Base-by-base conservation (phyloP, 1,140 invertebrate species). In the Mycetomoellerius zeteki region DNA sequence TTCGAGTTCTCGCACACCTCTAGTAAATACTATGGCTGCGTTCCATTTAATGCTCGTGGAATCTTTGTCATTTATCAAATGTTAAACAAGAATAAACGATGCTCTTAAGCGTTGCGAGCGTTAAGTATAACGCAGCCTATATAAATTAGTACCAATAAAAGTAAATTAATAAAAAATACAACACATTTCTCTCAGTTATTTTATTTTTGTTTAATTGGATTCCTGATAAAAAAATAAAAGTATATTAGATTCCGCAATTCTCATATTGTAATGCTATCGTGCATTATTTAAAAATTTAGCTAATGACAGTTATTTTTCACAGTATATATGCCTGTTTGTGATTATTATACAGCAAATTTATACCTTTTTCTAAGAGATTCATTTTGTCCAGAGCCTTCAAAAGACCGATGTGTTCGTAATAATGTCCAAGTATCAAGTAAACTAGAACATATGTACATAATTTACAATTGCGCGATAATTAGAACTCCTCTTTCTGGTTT, bases 351-450 rank as follows among this genome's bases (percentile, higher is more conserved):
- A 91, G 73, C 73, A 21, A 81, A 89, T 90, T 91, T 90, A 91
- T 96, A 97, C 98, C 98, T 87, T 97, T 97, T 85, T 98, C 96
- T 60, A 99, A 96, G 1, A 99, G 96, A 52, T 98, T 97, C 93
- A 97, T 97, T 81, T 98, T 96, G 88, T 99, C 97, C 94, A 98
- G 96, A 21, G 97, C 98, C 56, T 98, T 95, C 96, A 98, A 96
- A 1, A 99, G 95, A 5, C 98, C 98, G 56, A 98, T 96, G 91
- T 98, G 98, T 90, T 99, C 98, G 91, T 98, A 97, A 91, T 98
- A 97, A 92, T 98, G 97, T 5, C 99, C 98, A 80, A 99, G 96
- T 52, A 99, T 97, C 0, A 99, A 97, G 94, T 99, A 99, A 94
- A 99, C 98, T 99, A 96, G 96, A 97, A 85, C 85, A 86, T 86